Conservation (phyloP, 2,797 vertebrate species). For the Trachops cirrhosus region DNA sequence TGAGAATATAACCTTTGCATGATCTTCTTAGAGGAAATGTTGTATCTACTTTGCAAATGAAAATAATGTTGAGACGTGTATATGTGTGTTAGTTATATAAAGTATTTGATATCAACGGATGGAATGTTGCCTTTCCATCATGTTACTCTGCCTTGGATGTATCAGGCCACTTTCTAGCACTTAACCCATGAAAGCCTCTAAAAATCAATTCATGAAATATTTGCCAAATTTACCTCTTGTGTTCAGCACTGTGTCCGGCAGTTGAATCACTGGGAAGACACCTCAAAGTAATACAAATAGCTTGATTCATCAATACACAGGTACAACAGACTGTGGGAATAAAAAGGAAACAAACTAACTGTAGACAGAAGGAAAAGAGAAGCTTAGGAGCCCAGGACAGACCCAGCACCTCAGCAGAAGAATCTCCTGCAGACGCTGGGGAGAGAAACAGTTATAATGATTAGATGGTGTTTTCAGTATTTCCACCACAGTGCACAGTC, state of each 20-base stretch:
- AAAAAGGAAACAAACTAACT: background rate
- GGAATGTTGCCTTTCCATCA: background rate
- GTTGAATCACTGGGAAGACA: background rate
- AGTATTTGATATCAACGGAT: background rate
- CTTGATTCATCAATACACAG: background rate
- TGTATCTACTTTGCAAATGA: slow-evolving; percentile 18
- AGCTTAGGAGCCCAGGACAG: background rate
- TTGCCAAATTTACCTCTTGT: slow-evolving; percentile 18
- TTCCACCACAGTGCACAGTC: background rate
- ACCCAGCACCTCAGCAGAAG: background rate
- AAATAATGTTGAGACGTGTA: background rate
- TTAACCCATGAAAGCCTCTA: background rate
- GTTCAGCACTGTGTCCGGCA: background rate
- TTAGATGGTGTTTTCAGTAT: background rate
- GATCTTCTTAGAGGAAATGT: background rate
- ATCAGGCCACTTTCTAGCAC: background rate
- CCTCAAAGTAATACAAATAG: background rate
- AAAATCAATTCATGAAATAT: slow-evolving; percentile 1
- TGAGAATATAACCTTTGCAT: background rate
- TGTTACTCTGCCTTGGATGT: background rate
- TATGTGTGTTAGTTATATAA: background rate
- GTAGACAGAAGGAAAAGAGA: background rate
- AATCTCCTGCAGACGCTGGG: background rate
- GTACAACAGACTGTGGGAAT: background rate
- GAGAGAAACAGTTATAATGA: background rate